Conservation (phyloP, 2,113 vertebrate species). For the Ctenomys sociabilis region DNA sequence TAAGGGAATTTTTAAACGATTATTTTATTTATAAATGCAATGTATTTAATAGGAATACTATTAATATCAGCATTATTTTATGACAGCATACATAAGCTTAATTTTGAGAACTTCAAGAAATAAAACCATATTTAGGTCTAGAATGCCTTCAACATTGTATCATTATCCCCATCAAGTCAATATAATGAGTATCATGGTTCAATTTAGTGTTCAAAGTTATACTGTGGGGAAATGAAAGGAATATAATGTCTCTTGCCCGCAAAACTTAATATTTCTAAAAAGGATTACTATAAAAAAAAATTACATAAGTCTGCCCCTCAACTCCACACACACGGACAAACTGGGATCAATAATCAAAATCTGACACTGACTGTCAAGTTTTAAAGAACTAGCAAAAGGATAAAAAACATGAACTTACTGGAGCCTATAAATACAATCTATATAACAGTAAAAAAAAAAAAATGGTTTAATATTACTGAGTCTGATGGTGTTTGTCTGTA, state of each 20-base stretch:
- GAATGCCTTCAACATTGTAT: background rate
- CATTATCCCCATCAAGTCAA: background rate
- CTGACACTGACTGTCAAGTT: background rate
- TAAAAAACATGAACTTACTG: background rate
- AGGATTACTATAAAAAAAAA: conserved; percentile 2
- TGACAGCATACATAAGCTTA: background rate
- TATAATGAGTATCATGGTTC: background rate
- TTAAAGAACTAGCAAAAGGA: background rate
- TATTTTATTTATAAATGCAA: background rate
- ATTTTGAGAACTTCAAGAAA: conserved; percentile 14
- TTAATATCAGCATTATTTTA: background rate
- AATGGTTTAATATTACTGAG: background rate
- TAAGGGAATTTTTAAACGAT: background rate
- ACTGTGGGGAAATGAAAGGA: background rate
- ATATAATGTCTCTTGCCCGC: background rate
- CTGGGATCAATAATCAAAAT: background rate
- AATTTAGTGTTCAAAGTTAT: background rate
- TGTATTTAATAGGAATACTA: background rate
- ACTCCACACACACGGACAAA: background rate
- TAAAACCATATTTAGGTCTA: conserved; percentile 15
- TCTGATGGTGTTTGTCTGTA: background rate
- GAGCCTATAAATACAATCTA: background rate
- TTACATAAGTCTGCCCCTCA: too few relatives aligned
- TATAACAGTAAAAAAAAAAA: conserved; percentile 28
- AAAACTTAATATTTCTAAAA: background rate